A percentile compares a stretch with the other conserved stretches of the same genome.
These are phyloP conservation scores for Toxotes lorentzi DNA, from an alignment of 2,797 vertebrate genomes.

Conservation along the genomic window DNA sequence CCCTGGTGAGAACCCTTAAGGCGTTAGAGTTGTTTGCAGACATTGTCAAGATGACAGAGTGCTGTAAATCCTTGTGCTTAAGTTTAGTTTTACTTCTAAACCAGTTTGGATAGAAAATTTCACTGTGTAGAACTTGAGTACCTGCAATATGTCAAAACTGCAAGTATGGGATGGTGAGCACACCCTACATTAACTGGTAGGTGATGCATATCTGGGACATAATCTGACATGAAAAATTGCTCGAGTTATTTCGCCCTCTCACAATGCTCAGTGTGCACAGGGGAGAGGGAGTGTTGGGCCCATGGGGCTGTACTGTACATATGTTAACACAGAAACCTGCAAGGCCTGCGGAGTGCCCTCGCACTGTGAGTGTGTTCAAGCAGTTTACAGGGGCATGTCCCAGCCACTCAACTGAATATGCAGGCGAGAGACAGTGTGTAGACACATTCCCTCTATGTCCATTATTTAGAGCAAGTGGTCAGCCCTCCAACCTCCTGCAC, in stretches of 20 bases:
- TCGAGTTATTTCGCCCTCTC: constrained; percentile 31
- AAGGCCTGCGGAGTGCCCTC: constrained; percentile 32
- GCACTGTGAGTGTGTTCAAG: constrained; percentile 35
- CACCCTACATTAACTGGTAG: constrained; percentile 37
- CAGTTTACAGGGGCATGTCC: constrained; percentile 48
- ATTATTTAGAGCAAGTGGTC: constrained; percentile 61
- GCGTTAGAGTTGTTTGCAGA: constrained; percentile 65
- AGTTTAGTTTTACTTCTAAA: constrained; percentile 62
- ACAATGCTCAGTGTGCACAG: background rate
- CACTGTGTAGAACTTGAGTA: constrained; percentile 31
- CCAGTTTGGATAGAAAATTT: constrained; percentile 55
- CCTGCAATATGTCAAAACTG: constrained; percentile 54
- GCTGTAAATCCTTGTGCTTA: constrained; percentile 42
- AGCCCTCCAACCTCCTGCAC: constrained; percentile 38
- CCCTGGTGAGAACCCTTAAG: constrained; percentile 49
- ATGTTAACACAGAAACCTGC: constrained; percentile 65
- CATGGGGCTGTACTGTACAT: constrained; percentile 29
- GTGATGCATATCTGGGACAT: constrained; percentile 53
- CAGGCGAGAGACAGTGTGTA: constrained; percentile 30
- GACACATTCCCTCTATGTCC: constrained; percentile 37
- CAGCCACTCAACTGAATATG: constrained; percentile 31
- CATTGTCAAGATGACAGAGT: constrained; percentile 67
- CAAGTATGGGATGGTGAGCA: constrained; percentile 32
- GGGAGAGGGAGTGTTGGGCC: constrained; percentile 26
- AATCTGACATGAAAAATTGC: constrained; percentile 58